phyloP scores from a whole-genome alignment of 1,140 invertebrate genomes.

The Phenacoccus solenopsis region DNA sequence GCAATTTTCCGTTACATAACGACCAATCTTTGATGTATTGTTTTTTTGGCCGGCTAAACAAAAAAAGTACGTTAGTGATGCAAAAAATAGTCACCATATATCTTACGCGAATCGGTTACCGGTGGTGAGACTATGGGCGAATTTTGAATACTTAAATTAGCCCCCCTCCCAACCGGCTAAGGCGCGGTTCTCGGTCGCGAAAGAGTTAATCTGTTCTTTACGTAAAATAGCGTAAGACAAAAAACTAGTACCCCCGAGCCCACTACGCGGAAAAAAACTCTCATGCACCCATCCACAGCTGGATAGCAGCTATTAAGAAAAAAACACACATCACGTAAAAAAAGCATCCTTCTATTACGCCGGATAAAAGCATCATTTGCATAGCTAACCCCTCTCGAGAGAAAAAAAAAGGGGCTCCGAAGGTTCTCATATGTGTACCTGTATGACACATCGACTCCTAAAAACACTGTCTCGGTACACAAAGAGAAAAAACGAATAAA shows the following conservation, averaged over 20 bases:
- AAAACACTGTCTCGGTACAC: background rate
- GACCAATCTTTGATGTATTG: background rate
- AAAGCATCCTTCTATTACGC: conserved; percentile 4
- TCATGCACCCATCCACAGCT: conserved; percentile 15
- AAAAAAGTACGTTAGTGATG: too few species aligned
- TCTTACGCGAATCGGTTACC: conserved; percentile 3
- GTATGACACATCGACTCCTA: background rate
- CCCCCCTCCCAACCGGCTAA: background rate
- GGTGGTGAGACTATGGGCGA: background rate
- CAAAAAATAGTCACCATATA: too few species aligned
- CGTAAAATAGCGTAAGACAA: conserved; percentile 11
- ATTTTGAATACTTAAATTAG: conserved; percentile 7
- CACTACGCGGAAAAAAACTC: background rate
- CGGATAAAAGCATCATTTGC: conserved; percentile 14
- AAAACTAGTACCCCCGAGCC: background rate
- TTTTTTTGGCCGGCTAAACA: background rate
- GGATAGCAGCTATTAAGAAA: conserved; percentile 15
- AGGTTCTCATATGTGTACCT: conserved; percentile 7
- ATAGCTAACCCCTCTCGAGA: conserved; percentile 14
- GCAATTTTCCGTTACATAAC: too few species aligned
- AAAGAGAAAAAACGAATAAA: background rate
- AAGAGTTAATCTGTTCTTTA: conserved; percentile 7
- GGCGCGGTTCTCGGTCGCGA: too few species aligned
- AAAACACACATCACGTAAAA: conserved; percentile 12
- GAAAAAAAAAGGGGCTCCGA: background rate